Evolutionary conservation across 2,797 vertebrate species (phyloP).

Genomic region (Myoxocephalus aenaeus): DNA sequence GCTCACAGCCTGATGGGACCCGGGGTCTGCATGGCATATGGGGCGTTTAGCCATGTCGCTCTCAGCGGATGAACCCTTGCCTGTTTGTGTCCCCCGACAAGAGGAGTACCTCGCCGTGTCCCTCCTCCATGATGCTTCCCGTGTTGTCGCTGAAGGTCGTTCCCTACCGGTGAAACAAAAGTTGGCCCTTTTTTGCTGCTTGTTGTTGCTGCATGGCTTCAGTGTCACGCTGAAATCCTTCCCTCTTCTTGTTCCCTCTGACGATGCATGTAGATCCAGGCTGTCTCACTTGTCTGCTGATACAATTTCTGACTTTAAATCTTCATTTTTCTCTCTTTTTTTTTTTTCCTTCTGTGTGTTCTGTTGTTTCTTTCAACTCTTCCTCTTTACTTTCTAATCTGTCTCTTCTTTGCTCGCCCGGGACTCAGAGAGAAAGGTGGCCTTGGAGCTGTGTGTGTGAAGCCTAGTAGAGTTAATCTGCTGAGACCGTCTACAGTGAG

Average conservation of each 20-base stretch:
- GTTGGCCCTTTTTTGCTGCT: slow-evolving; percentile 23
- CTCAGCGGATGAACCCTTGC: slow-evolving; percentile 35
- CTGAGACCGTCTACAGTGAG: slow-evolving; percentile 89
- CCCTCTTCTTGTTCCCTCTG: slow-evolving; percentile 20
- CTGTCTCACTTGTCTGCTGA: slow-evolving; percentile 29
- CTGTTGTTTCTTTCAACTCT: slow-evolving; percentile 20
- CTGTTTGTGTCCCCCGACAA: slow-evolving; percentile 30
- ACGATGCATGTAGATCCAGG: slow-evolving; percentile 64
- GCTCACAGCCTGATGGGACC: slow-evolving; percentile 55
- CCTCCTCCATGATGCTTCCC: slow-evolving; percentile 24
- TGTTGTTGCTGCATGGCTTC: slow-evolving; percentile 76
- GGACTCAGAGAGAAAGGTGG: slow-evolving; percentile 92
- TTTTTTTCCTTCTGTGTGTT: not conserved
- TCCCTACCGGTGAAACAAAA: slow-evolving; percentile 10
- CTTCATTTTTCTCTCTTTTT: slow-evolving; percentile 19
- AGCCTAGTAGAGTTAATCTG: slow-evolving; percentile 91
- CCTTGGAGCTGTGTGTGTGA: slow-evolving; percentile 93
- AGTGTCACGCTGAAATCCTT: slow-evolving; percentile 58
- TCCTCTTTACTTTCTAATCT: slow-evolving; percentile 37
- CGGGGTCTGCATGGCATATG: slow-evolving; percentile 66
- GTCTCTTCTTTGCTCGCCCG: slow-evolving; percentile 57
- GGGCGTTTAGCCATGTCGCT: slow-evolving; percentile 38
- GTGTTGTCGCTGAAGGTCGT: slow-evolving; percentile 25
- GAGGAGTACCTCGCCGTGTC: slow-evolving; percentile 11
- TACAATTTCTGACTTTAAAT: slow-evolving; percentile 48